Evolutionary conservation across 2,888 invertebrate species (phyloP).

Genomic region (Tetranychus piercei): DNA sequence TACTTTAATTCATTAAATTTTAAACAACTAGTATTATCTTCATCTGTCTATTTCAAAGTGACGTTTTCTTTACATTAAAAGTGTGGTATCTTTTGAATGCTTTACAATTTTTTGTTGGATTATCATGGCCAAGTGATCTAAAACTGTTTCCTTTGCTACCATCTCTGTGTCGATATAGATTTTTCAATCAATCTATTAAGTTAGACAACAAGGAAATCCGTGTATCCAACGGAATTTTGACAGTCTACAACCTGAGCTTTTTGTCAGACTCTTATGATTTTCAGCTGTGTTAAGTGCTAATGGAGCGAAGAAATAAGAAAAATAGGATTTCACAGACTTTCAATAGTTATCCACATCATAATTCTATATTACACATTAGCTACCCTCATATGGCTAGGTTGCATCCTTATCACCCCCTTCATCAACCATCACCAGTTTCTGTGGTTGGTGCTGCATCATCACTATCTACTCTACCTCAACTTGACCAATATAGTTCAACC

Average conservation of each 20-base stretch:
- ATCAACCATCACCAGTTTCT: not conserved
- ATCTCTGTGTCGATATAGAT: too few species aligned
- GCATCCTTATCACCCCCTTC: not conserved
- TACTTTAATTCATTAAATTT: too few species aligned
- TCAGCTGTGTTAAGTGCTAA: not conserved
- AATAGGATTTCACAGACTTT: not conserved
- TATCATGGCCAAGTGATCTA: too few species aligned
- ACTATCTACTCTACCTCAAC: not conserved
- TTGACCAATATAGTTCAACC: not conserved
- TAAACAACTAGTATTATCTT: too few species aligned
- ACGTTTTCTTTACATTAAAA: too few species aligned
- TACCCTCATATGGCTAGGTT: not conserved
- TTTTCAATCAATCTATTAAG: too few species aligned
- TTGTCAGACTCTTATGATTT: not conserved
- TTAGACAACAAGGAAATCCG: too few species aligned
- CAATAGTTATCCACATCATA: not conserved
- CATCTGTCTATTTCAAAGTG: too few species aligned
- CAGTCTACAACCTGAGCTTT: not conserved
- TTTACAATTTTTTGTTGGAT: too few species aligned
- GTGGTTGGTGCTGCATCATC: not conserved
- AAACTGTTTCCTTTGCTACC: too few species aligned
- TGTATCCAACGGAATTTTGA: too few species aligned
- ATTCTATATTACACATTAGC: not conserved
- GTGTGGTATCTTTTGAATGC: too few species aligned
- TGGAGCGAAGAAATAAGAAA: not conserved